Conservation (phyloP, 2,888 invertebrate genomes). For the Drosophila helvetica region DNA sequence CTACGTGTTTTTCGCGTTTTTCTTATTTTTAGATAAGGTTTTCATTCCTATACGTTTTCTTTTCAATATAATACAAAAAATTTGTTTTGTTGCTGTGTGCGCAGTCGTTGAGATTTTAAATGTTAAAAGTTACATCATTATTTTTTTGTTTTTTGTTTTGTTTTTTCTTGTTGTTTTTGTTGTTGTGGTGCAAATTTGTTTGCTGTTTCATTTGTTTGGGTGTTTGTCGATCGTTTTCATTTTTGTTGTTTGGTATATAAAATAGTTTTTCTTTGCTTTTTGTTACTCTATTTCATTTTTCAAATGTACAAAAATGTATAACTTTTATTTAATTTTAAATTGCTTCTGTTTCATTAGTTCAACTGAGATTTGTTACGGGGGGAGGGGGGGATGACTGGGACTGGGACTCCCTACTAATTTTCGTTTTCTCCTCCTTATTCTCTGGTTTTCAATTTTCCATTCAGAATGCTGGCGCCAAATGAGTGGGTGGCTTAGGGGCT, state of each 20-base stretch:
- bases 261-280: conserved; percentile 52
- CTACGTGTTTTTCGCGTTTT: conserved; percentile 38
- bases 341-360: conserved; percentile 3
- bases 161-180: conserved; percentile 27
- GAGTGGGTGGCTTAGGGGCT: neutral
- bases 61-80: conserved; percentile 71
- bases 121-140: conserved; percentile 37
- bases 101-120: conserved; percentile 74
- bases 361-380: conserved; percentile 11
- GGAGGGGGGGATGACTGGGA: neutral
- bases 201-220: conserved; percentile 28
- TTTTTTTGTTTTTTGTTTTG: conserved; percentile 33
- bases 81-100: conserved; percentile 66
- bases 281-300: conserved; percentile 30
- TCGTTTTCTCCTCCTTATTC: neutral
- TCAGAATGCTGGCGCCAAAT: neutral
- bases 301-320: conserved; percentile 38
- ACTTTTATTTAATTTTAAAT: conserved; percentile 7
- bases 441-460: neutral
- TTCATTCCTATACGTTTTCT: conserved; percentile 14
- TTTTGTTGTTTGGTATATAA: conserved; percentile 53
- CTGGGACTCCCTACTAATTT: neutral
- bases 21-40: conserved; percentile 32
- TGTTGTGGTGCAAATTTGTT: conserved; percentile 43
- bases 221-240: conserved; percentile 3